phyloP scores from a whole-genome alignment of 2,888 invertebrate species.

The Leucozona laternaria region DNA sequence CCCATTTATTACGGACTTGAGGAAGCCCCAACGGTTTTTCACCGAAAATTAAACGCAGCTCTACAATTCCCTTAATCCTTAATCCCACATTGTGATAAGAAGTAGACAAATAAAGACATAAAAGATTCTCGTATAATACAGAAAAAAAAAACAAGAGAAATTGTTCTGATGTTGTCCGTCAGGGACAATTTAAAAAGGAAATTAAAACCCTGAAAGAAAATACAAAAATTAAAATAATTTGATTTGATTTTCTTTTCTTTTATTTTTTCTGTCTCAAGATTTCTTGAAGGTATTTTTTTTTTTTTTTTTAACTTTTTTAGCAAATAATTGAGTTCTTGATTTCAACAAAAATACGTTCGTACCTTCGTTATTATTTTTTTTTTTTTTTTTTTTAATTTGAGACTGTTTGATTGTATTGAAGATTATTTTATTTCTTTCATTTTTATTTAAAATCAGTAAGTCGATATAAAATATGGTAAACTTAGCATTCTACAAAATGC shows the following conservation, averaged over 20 bases:
- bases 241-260: conserved; percentile 29
- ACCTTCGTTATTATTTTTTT: neutral
- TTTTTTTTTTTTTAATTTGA: neutral
- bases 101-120: neutral
- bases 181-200: conserved; percentile 40
- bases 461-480: too few relatives aligned
- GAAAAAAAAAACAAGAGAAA: neutral
- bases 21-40: conserved; percentile 69
- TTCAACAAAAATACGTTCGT: neutral
- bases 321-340: conserved; percentile 28
- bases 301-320: neutral
- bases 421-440: too few relatives aligned
- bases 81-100: conserved; percentile 61
- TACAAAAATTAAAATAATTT: conserved; percentile 46
- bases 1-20: conserved; percentile 71
- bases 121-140: neutral
- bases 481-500: too few relatives aligned
- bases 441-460: too few relatives aligned
- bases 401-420: too few relatives aligned
- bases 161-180: conserved; percentile 44
- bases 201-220: conserved; percentile 11
- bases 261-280: neutral
- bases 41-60: conserved; percentile 67
- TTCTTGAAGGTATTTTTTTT: neutral
- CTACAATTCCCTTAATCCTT: conserved; percentile 66